Base-by-base conservation (phyloP, 2,113 vertebrate genomes). In the Rhinoderma darwinii region DNA sequence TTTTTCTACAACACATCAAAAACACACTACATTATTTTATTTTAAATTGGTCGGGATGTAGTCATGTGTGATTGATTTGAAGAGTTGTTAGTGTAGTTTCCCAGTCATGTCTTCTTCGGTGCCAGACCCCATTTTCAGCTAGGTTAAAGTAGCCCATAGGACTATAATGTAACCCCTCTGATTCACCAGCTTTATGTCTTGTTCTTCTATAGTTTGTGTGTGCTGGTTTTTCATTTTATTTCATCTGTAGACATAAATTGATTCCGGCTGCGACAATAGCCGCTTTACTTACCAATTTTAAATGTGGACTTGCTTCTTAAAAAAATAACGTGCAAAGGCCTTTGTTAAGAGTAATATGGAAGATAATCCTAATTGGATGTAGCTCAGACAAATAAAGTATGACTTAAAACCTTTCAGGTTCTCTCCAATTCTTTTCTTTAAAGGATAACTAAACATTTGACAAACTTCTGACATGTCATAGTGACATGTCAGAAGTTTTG, bases 201-300 rank as follows among this genome's bases (percentile, higher is more conserved):
- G 15, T 25, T 39, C 50, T 14, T 51, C 76, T 22, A 56, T 54
- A 5, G 50, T 37, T 22, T 79, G 30, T 37, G 18, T 79, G 72
- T 54, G 15, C 76, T 74, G 50, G 76, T 35, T 50, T 79, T 79
- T 79, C 50, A 79, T 37, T 37, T 56, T n/a, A 32, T 56, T 79
- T 79, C 30, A 79, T 79, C 50, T 79, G 44, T 35, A 51, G 32
- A 79, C 50, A 79, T 79, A 79, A 79, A 79, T 79, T 79, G 76
- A 79, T 79, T 79, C 50, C 32, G 1, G 18, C 32, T 22, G 30
- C 12, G 32, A 56, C 50, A 79, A 54, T 37, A 20, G 76, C 20
- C 15, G 47, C 5, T 37, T 56, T 79, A 79, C 44, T 56, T 51
- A 51, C 25, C 10, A 17, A 68, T 68, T 68, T 32, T 11, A 35